Evolutionary conservation across 2,797 vertebrate species (phyloP), one percentile per base, ranked within the genome.

Genomic region (Synanceia verrucosa): DNA sequence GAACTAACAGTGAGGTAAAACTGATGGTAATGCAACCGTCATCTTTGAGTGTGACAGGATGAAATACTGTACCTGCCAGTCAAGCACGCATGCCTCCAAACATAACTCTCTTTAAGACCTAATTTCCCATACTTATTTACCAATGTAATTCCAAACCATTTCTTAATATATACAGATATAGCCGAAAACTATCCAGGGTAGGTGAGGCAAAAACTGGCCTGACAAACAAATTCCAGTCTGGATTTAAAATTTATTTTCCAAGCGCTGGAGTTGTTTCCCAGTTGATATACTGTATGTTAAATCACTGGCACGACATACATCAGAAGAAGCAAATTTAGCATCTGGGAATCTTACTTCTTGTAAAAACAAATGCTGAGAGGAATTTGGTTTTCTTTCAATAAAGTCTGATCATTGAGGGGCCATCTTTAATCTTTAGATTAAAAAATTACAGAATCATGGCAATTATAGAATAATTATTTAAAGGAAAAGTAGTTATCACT

Each of bases 321-420:
- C 26, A 55, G 3, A 21, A 48, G 4, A 36, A 7, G 31, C 57
- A 47, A 18, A 65, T 76, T 83, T 56, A 63, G 33, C 43, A 24
- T 71, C 59, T 78, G 59, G 55, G 50, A 80, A 74, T 65, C 6
- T 34, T 13, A 34, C 31, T 36, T 55, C 23, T 60, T 70, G 23
- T 31, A 28, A 56, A 71, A 77, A 64, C 58, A 74, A 69, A 57
- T 11, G 8, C 9, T 9, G 21, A 68, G 4, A 64, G 37, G 14
- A 50, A 5, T 14, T 31, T 24, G 7, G 7, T 12, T 52, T 58
- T 65, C 23, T 31, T 57, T 37, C 9, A 24, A 21, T 18, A 19
- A 58, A 37, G 36, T 46, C 43, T 23, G 31, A 47, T 9, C n/a
- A 9, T 2, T 36, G 4, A 55, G 29, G 4, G 18, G 18, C 26